Percentiles rank a stretch among this genome's conserved stretches.
phyloP scores from a whole-genome alignment of 2,113 vertebrate genomes.

The Dromiciops gliroides region DNA sequence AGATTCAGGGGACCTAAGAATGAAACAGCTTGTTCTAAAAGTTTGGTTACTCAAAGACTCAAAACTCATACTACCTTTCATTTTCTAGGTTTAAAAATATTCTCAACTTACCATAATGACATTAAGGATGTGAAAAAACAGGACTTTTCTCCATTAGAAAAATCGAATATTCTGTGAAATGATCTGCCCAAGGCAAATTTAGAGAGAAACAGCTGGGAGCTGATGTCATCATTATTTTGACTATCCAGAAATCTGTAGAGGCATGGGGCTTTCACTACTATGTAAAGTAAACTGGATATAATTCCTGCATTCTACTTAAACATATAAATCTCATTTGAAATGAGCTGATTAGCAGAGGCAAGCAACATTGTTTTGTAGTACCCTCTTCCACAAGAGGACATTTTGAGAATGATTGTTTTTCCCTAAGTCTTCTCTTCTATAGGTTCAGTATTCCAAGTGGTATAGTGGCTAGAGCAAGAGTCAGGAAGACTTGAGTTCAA shows the following conservation, averaged over 20 bases:
- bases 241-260: neutral
- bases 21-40: neutral
- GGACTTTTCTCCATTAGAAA: neutral
- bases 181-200: neutral
- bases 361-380: neutral
- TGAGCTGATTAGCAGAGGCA: neutral
- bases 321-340: neutral
- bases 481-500: neutral
- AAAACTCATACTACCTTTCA: neutral
- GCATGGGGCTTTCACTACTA: neutral
- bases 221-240: neutral
- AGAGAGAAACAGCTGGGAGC: neutral
- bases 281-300: neutral
- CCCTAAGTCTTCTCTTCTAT: neutral
- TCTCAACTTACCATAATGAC: neutral
- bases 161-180: neutral
- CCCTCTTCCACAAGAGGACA: neutral
- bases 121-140: neutral
- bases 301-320: neutral
- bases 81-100: slow-evolving; percentile 30
- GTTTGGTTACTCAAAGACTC: neutral
- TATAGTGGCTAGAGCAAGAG: neutral
- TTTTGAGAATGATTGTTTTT: neutral
- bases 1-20: neutral
- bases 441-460: neutral